Percentiles rank a stretch among this genome's conserved stretches.
Conservation (phyloP, 2,113 vertebrate species). For the Trinectes maculatus region DNA sequence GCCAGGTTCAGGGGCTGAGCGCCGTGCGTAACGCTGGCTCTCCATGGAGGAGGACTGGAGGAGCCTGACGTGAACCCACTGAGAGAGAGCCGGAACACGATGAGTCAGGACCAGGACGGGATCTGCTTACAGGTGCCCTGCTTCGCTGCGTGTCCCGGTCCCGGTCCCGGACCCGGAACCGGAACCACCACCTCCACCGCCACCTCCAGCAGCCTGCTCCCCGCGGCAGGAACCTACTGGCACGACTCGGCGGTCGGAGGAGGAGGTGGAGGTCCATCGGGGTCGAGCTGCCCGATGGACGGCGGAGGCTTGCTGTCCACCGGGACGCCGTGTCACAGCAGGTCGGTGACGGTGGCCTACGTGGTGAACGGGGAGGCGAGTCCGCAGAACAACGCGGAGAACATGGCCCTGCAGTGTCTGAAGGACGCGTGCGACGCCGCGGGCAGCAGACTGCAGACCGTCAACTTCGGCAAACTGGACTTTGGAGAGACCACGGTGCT, state of each 20-base stretch:
- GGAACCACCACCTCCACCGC: too few species aligned
- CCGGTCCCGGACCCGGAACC: not conserved
- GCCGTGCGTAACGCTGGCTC: slow-evolving; percentile 66
- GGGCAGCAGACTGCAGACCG: slow-evolving; percentile 87
- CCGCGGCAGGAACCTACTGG: slow-evolving; percentile 83
- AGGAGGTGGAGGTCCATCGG: slow-evolving; percentile 40
- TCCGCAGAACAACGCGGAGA: slow-evolving; percentile 86
- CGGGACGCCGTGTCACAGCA: slow-evolving; percentile 71
- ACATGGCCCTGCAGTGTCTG: slow-evolving; percentile 91
- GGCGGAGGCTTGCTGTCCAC: slow-evolving; percentile 66
- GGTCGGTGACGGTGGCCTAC: slow-evolving; percentile 90
- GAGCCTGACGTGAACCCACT: slow-evolving; percentile 27
- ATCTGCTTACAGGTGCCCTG: slow-evolving; percentile 76
- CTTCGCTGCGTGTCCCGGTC: slow-evolving; percentile 40
- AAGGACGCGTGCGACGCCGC: slow-evolving; percentile 90
- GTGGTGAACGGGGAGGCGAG: slow-evolving; percentile 90
- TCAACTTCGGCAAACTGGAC: slow-evolving; percentile 94
- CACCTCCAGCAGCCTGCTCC: too few species aligned
- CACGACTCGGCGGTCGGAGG: slow-evolving; percentile 64
- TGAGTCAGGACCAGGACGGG: slow-evolving; percentile 76
- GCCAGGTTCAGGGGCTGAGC: too few species aligned
- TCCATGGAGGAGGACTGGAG: slow-evolving; percentile 64
- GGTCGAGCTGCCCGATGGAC: slow-evolving; percentile 52
- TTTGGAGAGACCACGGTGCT: slow-evolving; percentile 94
- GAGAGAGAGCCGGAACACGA: slow-evolving; percentile 56